Conservation (phyloP, 2,113 vertebrate genomes). For the Spea multiplicata region DNA sequence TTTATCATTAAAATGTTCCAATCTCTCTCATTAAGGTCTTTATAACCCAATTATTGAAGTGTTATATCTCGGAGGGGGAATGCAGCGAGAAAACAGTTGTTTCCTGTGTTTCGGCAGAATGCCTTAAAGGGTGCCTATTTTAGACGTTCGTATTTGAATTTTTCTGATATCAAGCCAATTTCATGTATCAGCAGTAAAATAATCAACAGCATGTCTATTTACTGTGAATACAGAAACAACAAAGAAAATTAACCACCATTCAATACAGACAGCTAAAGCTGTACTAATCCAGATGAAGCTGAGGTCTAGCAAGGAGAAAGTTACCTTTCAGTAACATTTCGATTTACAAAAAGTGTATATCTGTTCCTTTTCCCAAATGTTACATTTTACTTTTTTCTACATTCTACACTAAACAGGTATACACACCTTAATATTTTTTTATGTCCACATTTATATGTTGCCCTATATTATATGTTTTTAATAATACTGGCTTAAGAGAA, state of each 20-base stretch:
- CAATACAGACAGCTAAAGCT: not conserved
- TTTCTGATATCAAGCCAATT: not conserved
- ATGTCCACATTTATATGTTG: too few relatives aligned
- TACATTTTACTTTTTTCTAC: too few relatives aligned
- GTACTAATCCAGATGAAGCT: not conserved
- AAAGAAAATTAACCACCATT: too few relatives aligned
- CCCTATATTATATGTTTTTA: too few relatives aligned
- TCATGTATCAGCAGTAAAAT: not conserved
- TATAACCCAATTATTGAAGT: not conserved
- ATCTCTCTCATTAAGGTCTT: not conserved
- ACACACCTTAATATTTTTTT: too few relatives aligned
- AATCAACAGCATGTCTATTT: not conserved
- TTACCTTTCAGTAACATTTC: too few relatives aligned
- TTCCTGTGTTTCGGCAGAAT: not conserved
- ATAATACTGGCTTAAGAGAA: too few relatives aligned
- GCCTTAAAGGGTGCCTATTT: not conserved
- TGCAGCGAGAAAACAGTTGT: not conserved
- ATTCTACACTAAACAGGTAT: too few relatives aligned
- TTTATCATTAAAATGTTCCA: not conserved
- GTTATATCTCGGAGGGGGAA: not conserved
- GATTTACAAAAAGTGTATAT: too few relatives aligned
- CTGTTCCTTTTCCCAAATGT: too few relatives aligned
- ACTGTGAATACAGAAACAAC: not conserved
- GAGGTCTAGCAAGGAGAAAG: too few relatives aligned
- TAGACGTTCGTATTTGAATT: too few relatives aligned